Base-by-base conservation (phyloP, 2,113 vertebrate species). In the Austrofundulus limnaeus region DNA sequence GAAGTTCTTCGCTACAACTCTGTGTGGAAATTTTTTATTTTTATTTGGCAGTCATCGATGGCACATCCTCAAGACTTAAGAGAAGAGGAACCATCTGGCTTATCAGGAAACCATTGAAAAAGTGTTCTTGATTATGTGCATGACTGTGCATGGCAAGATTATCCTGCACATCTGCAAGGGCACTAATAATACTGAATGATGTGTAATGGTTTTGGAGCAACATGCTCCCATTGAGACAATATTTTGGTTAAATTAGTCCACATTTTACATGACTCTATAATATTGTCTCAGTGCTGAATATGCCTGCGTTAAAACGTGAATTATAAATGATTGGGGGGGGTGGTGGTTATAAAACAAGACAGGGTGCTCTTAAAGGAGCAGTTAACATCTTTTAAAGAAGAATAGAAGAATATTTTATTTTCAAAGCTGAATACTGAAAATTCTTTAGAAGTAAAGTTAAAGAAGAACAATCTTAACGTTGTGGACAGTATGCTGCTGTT, bases 151-250 rank as follows among this genome's bases (percentile, higher is more conserved):
- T 42, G 54, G 20, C 5, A 56, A 24, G 20, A 23, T 21, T 24
- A 34, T 41, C 23, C 28, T 42, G 23, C 39, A 58, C 55, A 58
- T 43, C 15, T 58, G 55, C 23, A 17, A 7, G 16, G 16, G 15
- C 21, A 19, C 23, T 39, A 25, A 28, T 43, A 58, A 15, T 11
- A 5, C 38, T 42, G 14, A 56, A 5, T 37, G 13, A 56, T 41
- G 13, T 17, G 14, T 17, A 41, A 23, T 24, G 39, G 23, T 17
- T 43, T 43, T 28, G 21, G 16, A n/a, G 39, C 16, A 24, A 28
- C 21, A 43, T 56, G 39, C 8, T 51, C 3, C 1, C 23, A 58
- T 43, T 10, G n/a, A 58, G 54, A 58, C 15, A 57, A 57, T 56
- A 41, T 41, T 58, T 58, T 25, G 23, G 21, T 2, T 17, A 25